These are phyloP conservation scores for Drosophila lutescens DNA, from an alignment of 2,888 invertebrate genomes.

Conservation along the genomic window DNA sequence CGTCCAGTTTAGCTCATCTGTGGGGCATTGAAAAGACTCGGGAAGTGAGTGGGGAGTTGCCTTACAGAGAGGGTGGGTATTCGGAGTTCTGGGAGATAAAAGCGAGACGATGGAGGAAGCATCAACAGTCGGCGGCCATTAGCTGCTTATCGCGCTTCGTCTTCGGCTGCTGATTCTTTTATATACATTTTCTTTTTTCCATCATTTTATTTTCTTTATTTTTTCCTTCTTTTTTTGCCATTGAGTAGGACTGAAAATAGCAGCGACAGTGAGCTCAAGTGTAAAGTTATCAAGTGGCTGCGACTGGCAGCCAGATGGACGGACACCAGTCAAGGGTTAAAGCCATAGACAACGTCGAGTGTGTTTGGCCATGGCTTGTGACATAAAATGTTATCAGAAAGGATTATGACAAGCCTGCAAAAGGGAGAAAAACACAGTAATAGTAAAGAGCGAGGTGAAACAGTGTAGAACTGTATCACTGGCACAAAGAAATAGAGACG, in stretches of 20 bases:
- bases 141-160: slow-evolving; percentile 72
- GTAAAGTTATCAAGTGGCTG: slow-evolving; percentile 77
- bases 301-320: slow-evolving; percentile 46
- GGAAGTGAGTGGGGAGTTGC: slow-evolving; percentile 16
- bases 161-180: slow-evolving; percentile 32
- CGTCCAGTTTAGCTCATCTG: slow-evolving; percentile 32
- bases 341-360: slow-evolving; percentile 74
- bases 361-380: slow-evolving; percentile 75
- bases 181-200: slow-evolving; percentile 6
- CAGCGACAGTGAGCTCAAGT: slow-evolving; percentile 59
- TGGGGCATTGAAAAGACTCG: slow-evolving; percentile 40
- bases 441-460: slow-evolving; percentile 1
- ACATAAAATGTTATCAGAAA: slow-evolving; percentile 79
- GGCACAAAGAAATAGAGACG: slow-evolving; percentile 57
- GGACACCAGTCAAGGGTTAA: slow-evolving; percentile 70
- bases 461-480: slow-evolving; percentile 59
- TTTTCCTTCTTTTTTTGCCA: slow-evolving; percentile 12
- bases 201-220: neutral
- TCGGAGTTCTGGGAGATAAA: slow-evolving; percentile 26
- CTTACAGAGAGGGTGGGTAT: slow-evolving; percentile 2
- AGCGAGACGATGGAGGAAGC: slow-evolving; percentile 31
- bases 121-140: slow-evolving; percentile 62
- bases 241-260: slow-evolving; percentile 56
- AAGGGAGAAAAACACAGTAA: slow-evolving; percentile 6
- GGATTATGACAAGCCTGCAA: slow-evolving; percentile 73